Conservation (phyloP, 2,113 vertebrate species). For the Thinocorus orbignyianus region DNA sequence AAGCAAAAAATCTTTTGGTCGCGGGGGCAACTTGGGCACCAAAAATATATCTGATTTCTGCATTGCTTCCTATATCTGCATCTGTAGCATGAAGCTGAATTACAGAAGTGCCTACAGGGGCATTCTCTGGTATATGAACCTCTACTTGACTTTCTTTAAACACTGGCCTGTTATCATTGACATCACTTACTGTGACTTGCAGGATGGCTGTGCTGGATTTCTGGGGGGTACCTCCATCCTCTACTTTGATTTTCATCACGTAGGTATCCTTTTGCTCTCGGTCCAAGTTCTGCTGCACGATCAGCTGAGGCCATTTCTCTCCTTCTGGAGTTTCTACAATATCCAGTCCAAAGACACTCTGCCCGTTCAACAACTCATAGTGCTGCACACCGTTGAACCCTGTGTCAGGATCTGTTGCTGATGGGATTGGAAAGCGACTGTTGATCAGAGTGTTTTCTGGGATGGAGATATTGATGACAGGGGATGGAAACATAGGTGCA, state of each 20-base stretch:
- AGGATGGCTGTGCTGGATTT: slow-evolving; percentile 99
- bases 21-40: slow-evolving; percentile 92
- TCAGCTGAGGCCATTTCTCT: slow-evolving; percentile 99
- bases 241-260: slow-evolving; percentile 99
- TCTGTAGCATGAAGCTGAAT: slow-evolving; percentile 96
- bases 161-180: slow-evolving; percentile 96
- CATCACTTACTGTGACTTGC: slow-evolving; percentile 97
- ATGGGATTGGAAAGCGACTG: slow-evolving; percentile 97
- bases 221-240: slow-evolving; percentile 95
- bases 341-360: slow-evolving; percentile 96
- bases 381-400: slow-evolving; percentile 97
- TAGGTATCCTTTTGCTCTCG: slow-evolving; percentile 98
- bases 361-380: slow-evolving; percentile 95
- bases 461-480: slow-evolving; percentile 99
- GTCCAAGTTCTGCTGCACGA: slow-evolving; percentile 98
- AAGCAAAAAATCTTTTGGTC: slow-evolving; percentile 95
- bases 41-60: slow-evolving; percentile 96
- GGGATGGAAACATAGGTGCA: slow-evolving; percentile 97
- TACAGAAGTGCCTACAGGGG: slow-evolving; percentile 92
- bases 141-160: slow-evolving; percentile 97
- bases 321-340: slow-evolving; percentile 98
- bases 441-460: slow-evolving; percentile 98
- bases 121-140: slow-evolving; percentile 95
- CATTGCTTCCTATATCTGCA: slow-evolving; percentile 94
- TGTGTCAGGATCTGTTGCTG: slow-evolving; percentile 97